A percentile compares a stretch with the other conserved stretches of the same genome.
These are phyloP conservation scores for Rhinogobius similis DNA, from an alignment of 2,113 vertebrate genomes.

Conservation along the genomic window DNA sequence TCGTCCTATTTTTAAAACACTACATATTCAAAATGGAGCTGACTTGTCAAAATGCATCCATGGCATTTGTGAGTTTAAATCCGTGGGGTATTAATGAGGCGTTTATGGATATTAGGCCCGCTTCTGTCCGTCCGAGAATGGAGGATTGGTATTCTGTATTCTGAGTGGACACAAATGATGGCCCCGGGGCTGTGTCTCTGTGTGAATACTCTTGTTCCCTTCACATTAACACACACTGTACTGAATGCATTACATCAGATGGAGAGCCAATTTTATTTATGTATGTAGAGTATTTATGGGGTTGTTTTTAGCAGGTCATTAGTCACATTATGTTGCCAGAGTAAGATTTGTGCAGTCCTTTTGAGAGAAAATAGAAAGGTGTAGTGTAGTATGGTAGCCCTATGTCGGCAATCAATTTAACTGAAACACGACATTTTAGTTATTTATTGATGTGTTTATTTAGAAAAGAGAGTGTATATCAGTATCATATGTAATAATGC, in stretches of 20 bases:
- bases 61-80: conserved; percentile 41
- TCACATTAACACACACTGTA: conserved; percentile 13
- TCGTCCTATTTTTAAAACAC: conserved; percentile 33
- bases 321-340: not conserved
- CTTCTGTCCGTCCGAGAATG: conserved; percentile 25
- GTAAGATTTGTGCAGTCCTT: not conserved
- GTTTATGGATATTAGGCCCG: conserved; percentile 46
- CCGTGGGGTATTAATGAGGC: conserved; percentile 43
- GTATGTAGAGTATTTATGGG: not conserved
- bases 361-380: not conserved
- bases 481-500: too few species aligned
- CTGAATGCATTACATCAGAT: conserved; percentile 15
- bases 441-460: too few species aligned
- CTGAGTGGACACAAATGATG: conserved; percentile 24
- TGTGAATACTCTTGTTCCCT: conserved; percentile 15
- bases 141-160: conserved; percentile 43
- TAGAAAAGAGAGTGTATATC: too few species aligned
- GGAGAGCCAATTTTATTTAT: not conserved
- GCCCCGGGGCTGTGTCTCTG: conserved; percentile 35
- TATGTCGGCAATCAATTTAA: not conserved
- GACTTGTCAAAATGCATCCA: conserved; percentile 37
- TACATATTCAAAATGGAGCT: conserved; percentile 32
- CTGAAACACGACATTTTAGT: too few species aligned
- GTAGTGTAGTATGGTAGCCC: not conserved
- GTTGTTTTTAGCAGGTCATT: not conserved